Percentiles rank a stretch among this genome's conserved stretches.
Evolutionary conservation across 2,888 invertebrate genomes (phyloP).

Genomic region (Euspilapteryx auroguttella): DNA sequence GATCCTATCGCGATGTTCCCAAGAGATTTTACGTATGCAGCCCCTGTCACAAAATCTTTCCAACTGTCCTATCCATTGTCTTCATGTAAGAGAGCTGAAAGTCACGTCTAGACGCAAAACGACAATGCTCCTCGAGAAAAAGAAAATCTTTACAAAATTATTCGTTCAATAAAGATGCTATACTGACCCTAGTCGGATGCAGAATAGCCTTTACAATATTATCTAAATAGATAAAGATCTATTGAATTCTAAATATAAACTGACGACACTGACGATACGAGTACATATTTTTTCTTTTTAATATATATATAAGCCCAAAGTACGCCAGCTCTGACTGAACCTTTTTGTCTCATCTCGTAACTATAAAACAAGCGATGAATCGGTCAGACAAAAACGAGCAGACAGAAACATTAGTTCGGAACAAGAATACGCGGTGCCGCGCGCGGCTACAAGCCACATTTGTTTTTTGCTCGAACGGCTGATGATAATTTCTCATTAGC

Average conservation of each 20-base stretch:
- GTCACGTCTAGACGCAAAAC: constrained; percentile 2
- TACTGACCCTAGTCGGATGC: too few species aligned
- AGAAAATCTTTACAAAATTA: constrained; percentile 17
- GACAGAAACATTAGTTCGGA: constrained; percentile 37
- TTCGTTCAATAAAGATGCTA: constrained; percentile 13
- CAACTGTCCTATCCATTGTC: neutral
- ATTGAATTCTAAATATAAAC: too few species aligned
- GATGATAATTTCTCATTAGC: constrained; percentile 61
- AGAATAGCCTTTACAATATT: too few species aligned
- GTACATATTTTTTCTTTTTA: too few species aligned
- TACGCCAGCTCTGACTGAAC: too few species aligned
- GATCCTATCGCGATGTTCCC: constrained; percentile 51
- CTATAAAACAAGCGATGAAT: constrained; percentile 48
- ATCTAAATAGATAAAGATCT: too few species aligned
- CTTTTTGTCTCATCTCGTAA: too few species aligned
- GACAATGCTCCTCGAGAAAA: constrained; percentile 20
- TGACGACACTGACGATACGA: too few species aligned
- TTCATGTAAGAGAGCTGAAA: neutral
- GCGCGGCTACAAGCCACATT: constrained; percentile 22
- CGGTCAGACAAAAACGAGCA: constrained; percentile 25
- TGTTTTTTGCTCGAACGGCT: constrained; percentile 44
- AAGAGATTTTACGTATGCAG: constrained; percentile 15
- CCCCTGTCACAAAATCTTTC: neutral
- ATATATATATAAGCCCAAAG: too few species aligned
- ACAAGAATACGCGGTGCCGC: constrained; percentile 37